phyloP scores from a whole-genome alignment of 2,797 vertebrate species.

The Poeciliopsis presidionis region DNA sequence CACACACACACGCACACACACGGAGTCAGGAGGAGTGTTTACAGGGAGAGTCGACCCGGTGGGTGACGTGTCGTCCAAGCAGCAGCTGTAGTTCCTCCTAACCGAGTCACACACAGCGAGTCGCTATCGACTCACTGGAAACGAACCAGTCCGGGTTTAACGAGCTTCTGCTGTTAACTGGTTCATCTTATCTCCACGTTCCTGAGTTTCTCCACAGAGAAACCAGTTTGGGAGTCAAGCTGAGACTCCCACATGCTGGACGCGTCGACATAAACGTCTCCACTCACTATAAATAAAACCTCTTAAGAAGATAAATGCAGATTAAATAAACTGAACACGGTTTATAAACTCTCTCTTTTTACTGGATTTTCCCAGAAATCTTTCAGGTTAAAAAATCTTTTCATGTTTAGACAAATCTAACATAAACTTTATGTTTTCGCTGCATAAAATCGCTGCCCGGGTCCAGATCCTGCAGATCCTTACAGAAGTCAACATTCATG shows the following conservation, averaged over 20 bases:
- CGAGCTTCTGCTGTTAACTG: not conserved
- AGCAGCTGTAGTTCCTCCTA: conserved; percentile 51
- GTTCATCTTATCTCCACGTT: not conserved
- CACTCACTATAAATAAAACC: not conserved
- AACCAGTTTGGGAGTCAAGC: not conserved
- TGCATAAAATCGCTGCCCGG: not conserved
- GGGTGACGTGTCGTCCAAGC: conserved; percentile 56
- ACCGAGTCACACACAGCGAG: conserved; percentile 13
- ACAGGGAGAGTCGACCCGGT: conserved; percentile 27
- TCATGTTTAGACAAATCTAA: not conserved
- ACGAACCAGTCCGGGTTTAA: not conserved
- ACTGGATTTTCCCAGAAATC: not conserved
- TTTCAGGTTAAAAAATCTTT: not conserved
- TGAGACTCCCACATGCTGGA: conserved; percentile 2
- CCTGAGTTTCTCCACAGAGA: not conserved
- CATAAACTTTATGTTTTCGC: not conserved
- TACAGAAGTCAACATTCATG: not conserved
- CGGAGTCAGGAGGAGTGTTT: conserved; percentile 59
- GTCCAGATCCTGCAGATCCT: not conserved
- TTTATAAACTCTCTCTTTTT: not conserved
- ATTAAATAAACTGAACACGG: not conserved
- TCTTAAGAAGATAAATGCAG: not conserved
- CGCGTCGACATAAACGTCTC: not conserved
- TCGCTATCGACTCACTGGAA: conserved; percentile 6
- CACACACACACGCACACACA: conserved; percentile 32